phyloP scores from a whole-genome alignment of 30 jellyfish, hydroid and myxozoan genomes.

The Chironex yamaguchii region DNA sequence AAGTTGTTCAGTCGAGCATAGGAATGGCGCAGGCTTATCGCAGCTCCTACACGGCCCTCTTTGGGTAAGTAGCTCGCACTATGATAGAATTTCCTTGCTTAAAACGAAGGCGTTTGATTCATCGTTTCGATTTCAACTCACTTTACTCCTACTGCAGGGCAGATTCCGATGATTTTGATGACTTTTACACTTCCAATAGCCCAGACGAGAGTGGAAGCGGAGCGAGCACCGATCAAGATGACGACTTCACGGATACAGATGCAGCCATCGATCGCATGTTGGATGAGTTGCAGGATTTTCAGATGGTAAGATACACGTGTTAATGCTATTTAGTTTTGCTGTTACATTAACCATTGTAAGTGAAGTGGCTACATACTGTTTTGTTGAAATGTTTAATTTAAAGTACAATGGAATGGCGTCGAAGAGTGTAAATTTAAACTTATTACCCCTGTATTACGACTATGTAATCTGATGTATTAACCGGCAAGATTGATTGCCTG shows the following conservation, averaged over 20 bases:
- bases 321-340: too few species aligned
- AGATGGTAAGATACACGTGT: constrained; percentile 76
- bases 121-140: not conserved
- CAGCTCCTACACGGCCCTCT: not conserved
- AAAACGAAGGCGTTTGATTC: not conserved
- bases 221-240: constrained; percentile 84
- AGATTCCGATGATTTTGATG: constrained; percentile 60
- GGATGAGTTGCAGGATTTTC: constrained; percentile 90
- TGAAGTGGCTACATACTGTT: too few species aligned
- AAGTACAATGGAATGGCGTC: too few species aligned
- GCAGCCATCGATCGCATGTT: constrained; percentile 97
- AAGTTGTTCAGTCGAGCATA: too few species aligned
- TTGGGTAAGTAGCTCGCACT: not conserved
- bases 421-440: too few species aligned
- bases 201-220: constrained; percentile 52
- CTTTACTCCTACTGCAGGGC: constrained; percentile 46
- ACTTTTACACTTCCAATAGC: not conserved
- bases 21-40: not conserved
- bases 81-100: not conserved
- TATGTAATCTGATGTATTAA: too few species aligned
- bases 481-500: too few species aligned
- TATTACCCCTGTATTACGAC: too few species aligned
- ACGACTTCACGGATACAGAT: constrained; percentile 96
- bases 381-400: too few species aligned
- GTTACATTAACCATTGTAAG: too few species aligned